These are phyloP conservation scores for Ephestia elutella DNA, from an alignment of 1,140 invertebrate species.

Conservation along the genomic window DNA sequence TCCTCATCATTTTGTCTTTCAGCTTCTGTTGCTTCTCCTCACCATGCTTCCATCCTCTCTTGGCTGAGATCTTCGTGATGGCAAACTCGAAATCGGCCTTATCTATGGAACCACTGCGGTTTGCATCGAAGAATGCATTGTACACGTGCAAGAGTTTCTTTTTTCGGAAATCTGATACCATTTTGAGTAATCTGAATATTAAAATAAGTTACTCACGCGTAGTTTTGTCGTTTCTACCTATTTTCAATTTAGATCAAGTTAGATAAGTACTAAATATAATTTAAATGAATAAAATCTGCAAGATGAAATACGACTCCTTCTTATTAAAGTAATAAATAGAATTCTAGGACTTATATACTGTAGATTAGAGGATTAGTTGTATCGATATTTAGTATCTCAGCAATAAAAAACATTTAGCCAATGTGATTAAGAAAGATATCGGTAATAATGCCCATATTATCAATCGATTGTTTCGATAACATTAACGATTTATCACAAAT, in stretches of 20 bases:
- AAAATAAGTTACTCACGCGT: too few relatives aligned
- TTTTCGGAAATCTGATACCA: conserved; percentile 89
- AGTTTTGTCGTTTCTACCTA: neutral
- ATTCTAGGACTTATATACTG: neutral
- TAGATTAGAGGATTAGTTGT: neutral
- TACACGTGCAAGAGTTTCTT: conserved; percentile 90
- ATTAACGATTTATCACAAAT: neutral
- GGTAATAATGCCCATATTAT: neutral
- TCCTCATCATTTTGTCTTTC: conserved; percentile 79
- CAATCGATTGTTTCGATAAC: neutral
- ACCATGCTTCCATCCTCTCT: conserved; percentile 81
- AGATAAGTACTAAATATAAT: too few relatives aligned
- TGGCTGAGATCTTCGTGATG: conserved; percentile 81
- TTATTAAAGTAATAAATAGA: too few relatives aligned
- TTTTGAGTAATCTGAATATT: conserved; percentile 51
- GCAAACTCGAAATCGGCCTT: conserved; percentile 86
- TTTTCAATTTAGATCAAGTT: too few relatives aligned
- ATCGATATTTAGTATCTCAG: neutral
- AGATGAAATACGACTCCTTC: too few relatives aligned
- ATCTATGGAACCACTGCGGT: conserved; percentile 85
- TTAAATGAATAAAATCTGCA: too few relatives aligned
- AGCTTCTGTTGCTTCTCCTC: conserved; percentile 80
- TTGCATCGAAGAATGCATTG: conserved; percentile 88
- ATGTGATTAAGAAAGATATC: neutral
- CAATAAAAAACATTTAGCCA: neutral